Evolutionary conservation across 1,140 invertebrate genomes (phyloP).

Genomic region (Drosophila kurseongensis): DNA sequence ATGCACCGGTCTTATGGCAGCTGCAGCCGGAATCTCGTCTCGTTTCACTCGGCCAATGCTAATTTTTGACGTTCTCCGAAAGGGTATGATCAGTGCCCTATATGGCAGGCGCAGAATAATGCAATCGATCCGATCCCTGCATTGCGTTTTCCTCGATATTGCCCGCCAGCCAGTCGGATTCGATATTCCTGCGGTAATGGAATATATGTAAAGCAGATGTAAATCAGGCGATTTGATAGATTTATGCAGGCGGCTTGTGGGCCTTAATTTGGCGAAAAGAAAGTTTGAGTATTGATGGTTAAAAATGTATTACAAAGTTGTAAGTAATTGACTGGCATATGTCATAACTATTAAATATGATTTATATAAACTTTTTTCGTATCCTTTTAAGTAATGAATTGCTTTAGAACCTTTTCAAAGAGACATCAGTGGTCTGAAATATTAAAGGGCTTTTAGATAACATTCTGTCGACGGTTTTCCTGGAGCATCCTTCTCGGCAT

Average conservation of each 20-base stretch:
- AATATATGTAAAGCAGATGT: conserved; percentile 48
- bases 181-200: conserved; percentile 48
- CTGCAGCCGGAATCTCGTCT: conserved; percentile 21
- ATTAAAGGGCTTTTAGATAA: conserved; percentile 27
- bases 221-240: conserved; percentile 40
- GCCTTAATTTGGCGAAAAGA: conserved; percentile 28
- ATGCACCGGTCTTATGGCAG: conserved; percentile 16
- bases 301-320: neutral
- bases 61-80: conserved; percentile 52
- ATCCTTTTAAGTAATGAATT: neutral
- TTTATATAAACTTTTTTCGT: neutral
- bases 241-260: neutral
- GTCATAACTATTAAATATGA: neutral
- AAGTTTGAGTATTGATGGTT: conserved; percentile 11
- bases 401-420: neutral
- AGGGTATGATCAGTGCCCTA: conserved; percentile 48
- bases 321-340: conserved; percentile 1
- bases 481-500: neutral
- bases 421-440: neutral
- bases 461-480: conserved; percentile 11
- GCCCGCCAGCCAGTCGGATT: conserved; percentile 14
- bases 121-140: conserved; percentile 18
- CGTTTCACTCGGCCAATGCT: conserved; percentile 40
- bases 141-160: conserved; percentile 3
- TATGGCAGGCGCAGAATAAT: conserved; percentile 42